Percentiles rank a stretch among this genome's conserved stretches.
phyloP scores from a whole-genome alignment of 2,888 invertebrate genomes.

The Silvanus unidentatus region DNA sequence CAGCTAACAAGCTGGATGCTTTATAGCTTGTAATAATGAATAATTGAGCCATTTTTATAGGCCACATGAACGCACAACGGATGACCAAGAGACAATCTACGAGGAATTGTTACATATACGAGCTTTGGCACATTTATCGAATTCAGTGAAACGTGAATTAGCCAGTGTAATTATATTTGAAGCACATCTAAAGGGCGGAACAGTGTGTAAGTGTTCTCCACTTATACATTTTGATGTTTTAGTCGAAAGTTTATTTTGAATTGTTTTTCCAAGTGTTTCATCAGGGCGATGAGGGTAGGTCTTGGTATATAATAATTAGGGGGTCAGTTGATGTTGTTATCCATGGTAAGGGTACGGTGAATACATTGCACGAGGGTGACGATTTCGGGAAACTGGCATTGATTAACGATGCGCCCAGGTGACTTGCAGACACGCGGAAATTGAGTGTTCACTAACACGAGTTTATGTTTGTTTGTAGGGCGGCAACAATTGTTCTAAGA shows the following conservation, averaged over 20 bases:
- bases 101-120: conserved; percentile 78
- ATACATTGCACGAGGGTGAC: conserved; percentile 75
- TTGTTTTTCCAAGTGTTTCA: conserved; percentile 59
- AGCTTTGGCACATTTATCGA: conserved; percentile 73
- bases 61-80: conserved; percentile 66
- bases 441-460: conserved; percentile 3
- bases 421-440: too few species aligned
- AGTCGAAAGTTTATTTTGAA: background rate
- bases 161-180: conserved; percentile 76
- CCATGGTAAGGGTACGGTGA: conserved; percentile 77
- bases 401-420: conserved; percentile 80
- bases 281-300: conserved; percentile 78
- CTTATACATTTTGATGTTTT: background rate
- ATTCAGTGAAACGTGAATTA: conserved; percentile 74
- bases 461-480: conserved; percentile 52
- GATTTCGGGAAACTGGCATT: conserved; percentile 83
- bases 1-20: too few species aligned
- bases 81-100: conserved; percentile 76
- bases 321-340: conserved; percentile 82
- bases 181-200: conserved; percentile 69
- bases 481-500: conserved; percentile 73
- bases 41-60: conserved; percentile 44
- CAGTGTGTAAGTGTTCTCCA: conserved; percentile 66
- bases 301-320: conserved; percentile 78
- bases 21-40: background rate